Base-by-base conservation (phyloP, 2,888 invertebrate species). In the Trichopoda pennipes region DNA sequence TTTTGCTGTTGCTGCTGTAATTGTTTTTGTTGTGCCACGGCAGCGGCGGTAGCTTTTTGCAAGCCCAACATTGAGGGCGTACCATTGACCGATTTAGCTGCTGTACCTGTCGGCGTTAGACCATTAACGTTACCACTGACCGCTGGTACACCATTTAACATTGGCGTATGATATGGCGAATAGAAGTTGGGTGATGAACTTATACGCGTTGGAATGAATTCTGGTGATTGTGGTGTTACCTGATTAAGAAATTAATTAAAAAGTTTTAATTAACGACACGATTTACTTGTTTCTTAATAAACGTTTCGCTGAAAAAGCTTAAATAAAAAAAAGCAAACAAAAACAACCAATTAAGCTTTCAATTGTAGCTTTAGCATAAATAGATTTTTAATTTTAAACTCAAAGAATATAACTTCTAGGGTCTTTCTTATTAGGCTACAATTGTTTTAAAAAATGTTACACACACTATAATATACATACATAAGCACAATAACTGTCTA, bases 181-280 rank as follows among this genome's bases (percentile, higher is more conserved):
- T 91, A 91, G 84, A 90, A 91, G 85, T 89, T 91, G 76, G 91
- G 89, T 80, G 90, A 89, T 84, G 91, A 89, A 85, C 87, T 90
- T 85, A 91, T 86, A 87, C 90, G 90, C 83, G 90, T 90, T 87
- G 93, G 92, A 90, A 92, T 92, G 90, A 92, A 93, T 90, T 93
- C 93, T 77, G 92, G 91, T 84, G 92, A 92, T 87, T 92, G 92
- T 77, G 91, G 91, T 64, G 91, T 91, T 87, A 93, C 92, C 91
- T 93, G 91, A 85, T 56, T 2, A 49, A 28, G 7, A 42, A 10
- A 21, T 16, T 69, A 10, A 21, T 16, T 69, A 49, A 28, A 63
- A n/a, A 56, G 1, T 21, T 44, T n/a, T 23, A 19, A 16, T 49
- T 63, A 63, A 2, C 16, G n/a, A 23, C 23, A 35, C 9, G 10